These are phyloP conservation scores for Forbesichthys agassizii DNA, from an alignment of 2,113 vertebrate species.

Conservation along the genomic window DNA sequence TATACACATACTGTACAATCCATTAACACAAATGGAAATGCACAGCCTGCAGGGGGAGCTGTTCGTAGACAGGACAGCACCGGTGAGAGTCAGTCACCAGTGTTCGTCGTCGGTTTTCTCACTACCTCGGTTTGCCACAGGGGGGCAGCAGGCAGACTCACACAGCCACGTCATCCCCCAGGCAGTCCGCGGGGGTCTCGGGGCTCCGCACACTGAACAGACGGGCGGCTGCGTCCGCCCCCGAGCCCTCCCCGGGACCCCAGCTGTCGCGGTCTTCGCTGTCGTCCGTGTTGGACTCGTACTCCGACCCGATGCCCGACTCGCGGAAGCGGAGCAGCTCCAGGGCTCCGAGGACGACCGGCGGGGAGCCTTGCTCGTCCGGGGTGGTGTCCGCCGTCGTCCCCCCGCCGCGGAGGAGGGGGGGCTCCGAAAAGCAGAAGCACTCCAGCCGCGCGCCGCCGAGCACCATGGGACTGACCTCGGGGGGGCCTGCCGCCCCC, in stretches of 20 bases:
- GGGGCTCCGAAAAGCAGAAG: constrained; percentile 81
- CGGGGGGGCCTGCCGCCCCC: not conserved
- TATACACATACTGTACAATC: constrained; percentile 10
- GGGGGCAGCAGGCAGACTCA: constrained; percentile 51
- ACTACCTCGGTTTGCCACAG: not conserved
- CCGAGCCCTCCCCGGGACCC: constrained; percentile 80
- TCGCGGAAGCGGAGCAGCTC: constrained; percentile 92
- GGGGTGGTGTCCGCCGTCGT: constrained; percentile 60
- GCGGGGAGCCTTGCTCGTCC: constrained; percentile 52
- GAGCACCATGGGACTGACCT: constrained; percentile 80
- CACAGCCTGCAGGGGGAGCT: not conserved
- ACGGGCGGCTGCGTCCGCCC: constrained; percentile 45
- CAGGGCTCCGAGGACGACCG: constrained; percentile 80
- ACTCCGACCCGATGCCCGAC: constrained; percentile 92
- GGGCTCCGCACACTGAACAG: constrained; percentile 82
- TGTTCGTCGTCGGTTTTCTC: constrained; percentile 8
- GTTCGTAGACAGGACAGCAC: constrained; percentile 3
- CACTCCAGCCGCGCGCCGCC: constrained; percentile 86
- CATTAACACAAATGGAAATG: constrained; percentile 1
- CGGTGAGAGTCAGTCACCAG: constrained; percentile 19
- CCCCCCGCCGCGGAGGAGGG: constrained; percentile 36
- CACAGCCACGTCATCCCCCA: constrained; percentile 89
- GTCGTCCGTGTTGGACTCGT: constrained; percentile 93
- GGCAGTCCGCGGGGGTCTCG: constrained; percentile 83
- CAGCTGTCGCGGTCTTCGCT: constrained; percentile 91